Conservation (phyloP, 2,888 invertebrate species). For the Cosmia trapezina region DNA sequence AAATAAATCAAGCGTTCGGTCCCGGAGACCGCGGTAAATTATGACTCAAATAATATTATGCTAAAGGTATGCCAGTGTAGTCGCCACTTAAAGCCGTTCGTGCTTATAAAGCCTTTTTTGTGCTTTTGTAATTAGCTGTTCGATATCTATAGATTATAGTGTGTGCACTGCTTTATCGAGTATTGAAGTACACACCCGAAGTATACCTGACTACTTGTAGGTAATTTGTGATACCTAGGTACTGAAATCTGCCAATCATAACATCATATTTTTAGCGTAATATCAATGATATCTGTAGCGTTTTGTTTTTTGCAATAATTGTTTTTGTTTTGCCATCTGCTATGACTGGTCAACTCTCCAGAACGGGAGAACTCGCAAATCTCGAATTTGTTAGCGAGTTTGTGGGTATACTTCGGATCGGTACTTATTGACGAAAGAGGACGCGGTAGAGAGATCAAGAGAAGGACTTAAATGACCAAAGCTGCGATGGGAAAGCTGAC, state of each 20-base stretch:
- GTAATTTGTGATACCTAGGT: conserved; percentile 30
- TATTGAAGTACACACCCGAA: neutral
- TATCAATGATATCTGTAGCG: neutral
- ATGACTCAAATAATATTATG: conserved; percentile 89
- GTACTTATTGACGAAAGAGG: no score
- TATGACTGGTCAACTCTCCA: neutral
- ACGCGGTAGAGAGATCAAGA: no score
- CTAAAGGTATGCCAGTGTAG: conserved; percentile 75
- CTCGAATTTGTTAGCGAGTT: no score
- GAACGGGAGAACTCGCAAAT: no score
- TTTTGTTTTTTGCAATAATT: conserved; percentile 21
- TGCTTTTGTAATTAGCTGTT: conserved; percentile 69
- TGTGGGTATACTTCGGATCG: no score
- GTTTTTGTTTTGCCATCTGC: conserved; percentile 5
- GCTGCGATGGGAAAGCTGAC: no score
- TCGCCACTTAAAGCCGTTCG: conserved; percentile 65
- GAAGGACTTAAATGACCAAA: no score
- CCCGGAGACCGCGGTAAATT: conserved; percentile 82
- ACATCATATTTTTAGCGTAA: neutral
- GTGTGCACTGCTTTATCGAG: conserved; percentile 41
- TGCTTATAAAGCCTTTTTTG: conserved; percentile 64
- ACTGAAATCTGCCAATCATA: conserved; percentile 21
- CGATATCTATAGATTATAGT: conserved; percentile 57
- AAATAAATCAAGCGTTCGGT: conserved; percentile 87
- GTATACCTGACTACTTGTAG: conserved; percentile 1